phyloP scores from a whole-genome alignment of 2,888 invertebrate species.

The Axea sp. region DNA sequence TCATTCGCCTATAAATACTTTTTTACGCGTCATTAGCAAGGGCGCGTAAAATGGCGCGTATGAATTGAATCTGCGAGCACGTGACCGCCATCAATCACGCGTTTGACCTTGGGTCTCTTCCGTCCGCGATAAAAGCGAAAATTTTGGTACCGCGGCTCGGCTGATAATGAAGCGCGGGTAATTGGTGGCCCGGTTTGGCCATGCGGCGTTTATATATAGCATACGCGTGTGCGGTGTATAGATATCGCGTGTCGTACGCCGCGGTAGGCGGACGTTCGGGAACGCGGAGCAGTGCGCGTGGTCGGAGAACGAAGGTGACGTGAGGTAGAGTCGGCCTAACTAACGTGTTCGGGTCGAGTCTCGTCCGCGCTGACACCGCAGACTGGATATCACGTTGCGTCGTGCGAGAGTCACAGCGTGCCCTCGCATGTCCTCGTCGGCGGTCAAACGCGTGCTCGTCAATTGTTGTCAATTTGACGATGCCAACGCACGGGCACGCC shows the following conservation, averaged over 20 bases:
- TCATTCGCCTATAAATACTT: constrained; percentile 1
- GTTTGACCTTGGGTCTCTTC: constrained; percentile 11
- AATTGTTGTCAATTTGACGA: constrained; percentile 30
- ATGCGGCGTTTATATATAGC: constrained; percentile 9
- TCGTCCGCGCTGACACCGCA: constrained; percentile 54
- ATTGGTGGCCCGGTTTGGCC: constrained; percentile 1
- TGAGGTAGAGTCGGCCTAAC: constrained; percentile 48
- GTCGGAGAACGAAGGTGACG: constrained; percentile 59
- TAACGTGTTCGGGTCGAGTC: constrained; percentile 45
- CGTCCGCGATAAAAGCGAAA: background rate
- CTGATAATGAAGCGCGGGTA: constrained; percentile 27
- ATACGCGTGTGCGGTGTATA: constrained; percentile 10
- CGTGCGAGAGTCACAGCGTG: constrained; percentile 21
- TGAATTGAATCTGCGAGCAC: constrained; percentile 1
- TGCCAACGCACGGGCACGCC: constrained; percentile 37
- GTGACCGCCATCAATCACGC: constrained; percentile 11
- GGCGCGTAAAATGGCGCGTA: background rate
- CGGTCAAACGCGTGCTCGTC: constrained; percentile 14
- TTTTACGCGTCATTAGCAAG: background rate
- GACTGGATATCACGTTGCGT: constrained; percentile 36
- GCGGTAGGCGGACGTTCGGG: constrained; percentile 47
- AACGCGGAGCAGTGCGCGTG: constrained; percentile 55
- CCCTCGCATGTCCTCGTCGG: constrained; percentile 20
- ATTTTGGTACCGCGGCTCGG: constrained; percentile 13
- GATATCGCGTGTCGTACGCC: constrained; percentile 40